Base-by-base conservation (phyloP, 2,113 vertebrate genomes). In the Butorides virescens region DNA sequence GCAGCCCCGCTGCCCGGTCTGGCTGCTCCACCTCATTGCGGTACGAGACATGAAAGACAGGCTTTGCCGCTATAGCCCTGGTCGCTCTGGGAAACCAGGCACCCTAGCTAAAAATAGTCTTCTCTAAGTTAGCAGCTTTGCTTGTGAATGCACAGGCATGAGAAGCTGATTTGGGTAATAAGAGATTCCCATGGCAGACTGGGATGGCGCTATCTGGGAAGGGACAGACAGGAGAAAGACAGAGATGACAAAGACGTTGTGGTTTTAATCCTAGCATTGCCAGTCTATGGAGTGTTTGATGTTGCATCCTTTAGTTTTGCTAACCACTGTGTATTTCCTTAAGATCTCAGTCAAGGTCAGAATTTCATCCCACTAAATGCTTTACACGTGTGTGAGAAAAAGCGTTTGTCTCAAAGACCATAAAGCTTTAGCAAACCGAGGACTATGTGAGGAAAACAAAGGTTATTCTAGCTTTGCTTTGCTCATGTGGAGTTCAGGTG, bases 1-100 rank as follows among this genome's bases (percentile, higher is more conserved):
- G 53, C 50, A 61, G 67, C 70, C 47, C 42, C 7, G 11, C 68
- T 84, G 44, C 56, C 78, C 0, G 2, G 16, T 27, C 71, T 14
- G 82, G 55, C 78, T 27, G 59, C 63, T 59, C 75, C 58, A 36
- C 30, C 79, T 87, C 44, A 0, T 4, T 62, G 65, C 34, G 0
- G 37, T 11, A 66, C 79, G 76, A 82, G 92, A 78, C 68, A 88
- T 14, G 83, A 63, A 34, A 83, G 86, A 47, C 30, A 23, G 6
- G 36, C 72, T 86, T 61, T 75, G 85, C 90, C 80, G 67, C 55
- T n/a, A 2, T 18, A 66, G 74, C 72, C 52, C 83, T 71, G 86
- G 88, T 93, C 37, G 25, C 94, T 94, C 77, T 7, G 83, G 91
- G 92, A 95, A 85, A 87, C 88, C 70, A 89, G 83, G 76, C 80